Conservation (phyloP, 2,888 invertebrate species). For the Drosophila kuntzei region DNA sequence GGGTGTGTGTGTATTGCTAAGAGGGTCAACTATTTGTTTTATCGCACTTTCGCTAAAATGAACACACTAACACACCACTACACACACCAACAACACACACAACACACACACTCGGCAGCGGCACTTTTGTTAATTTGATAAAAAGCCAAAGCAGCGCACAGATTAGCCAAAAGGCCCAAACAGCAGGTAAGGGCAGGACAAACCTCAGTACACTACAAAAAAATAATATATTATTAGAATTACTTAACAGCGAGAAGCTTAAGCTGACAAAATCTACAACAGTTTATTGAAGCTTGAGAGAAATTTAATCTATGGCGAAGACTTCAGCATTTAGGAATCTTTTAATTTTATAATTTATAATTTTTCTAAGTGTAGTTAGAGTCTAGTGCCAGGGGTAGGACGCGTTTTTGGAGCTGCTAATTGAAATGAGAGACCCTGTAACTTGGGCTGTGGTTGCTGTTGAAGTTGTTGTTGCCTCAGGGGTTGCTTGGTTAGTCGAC, state of each 20-base stretch:
- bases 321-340: no score
- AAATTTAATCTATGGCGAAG: not conserved
- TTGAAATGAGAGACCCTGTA: slow-evolving; percentile 71
- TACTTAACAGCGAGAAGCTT: not conserved
- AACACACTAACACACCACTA: slow-evolving; percentile 63
- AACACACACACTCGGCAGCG: slow-evolving; percentile 40
- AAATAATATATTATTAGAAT: not conserved
- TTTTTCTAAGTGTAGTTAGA: not conserved
- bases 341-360: not conserved
- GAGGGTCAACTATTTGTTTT: slow-evolving; percentile 77
- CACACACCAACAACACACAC: slow-evolving; percentile 35
- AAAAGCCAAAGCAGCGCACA: slow-evolving; percentile 68
- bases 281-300: not conserved
- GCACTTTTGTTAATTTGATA: slow-evolving; percentile 84
- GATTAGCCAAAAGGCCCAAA: slow-evolving; percentile 43
- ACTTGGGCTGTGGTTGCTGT: slow-evolving; percentile 48
- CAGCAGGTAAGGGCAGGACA: slow-evolving; percentile 29
- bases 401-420: slow-evolving; percentile 59
- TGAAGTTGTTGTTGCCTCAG: slow-evolving; percentile 32
- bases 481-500: slow-evolving; percentile 41
- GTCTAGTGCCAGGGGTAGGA: slow-evolving; percentile 35
- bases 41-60: slow-evolving; percentile 83
- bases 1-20: slow-evolving; percentile 9
- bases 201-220: slow-evolving; percentile 42
- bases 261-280: not conserved